Conservation (phyloP, 2,113 vertebrate genomes). For the Marcusenius ussheri region DNA sequence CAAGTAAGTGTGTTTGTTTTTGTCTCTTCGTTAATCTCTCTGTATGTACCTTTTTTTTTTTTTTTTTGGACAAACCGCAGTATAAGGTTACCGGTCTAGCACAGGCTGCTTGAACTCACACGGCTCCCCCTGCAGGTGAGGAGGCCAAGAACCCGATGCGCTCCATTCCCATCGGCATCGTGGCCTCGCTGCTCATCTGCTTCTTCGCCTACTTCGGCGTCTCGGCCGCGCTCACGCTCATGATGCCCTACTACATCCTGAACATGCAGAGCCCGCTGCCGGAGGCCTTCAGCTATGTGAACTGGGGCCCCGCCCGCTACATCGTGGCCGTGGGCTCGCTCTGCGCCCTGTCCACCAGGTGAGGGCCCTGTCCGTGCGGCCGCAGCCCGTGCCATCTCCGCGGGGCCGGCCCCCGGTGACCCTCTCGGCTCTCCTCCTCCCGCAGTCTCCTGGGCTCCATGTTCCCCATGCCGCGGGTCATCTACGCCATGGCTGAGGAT, state of each 20-base stretch:
- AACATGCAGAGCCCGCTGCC: conserved; percentile 68
- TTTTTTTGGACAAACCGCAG: not conserved
- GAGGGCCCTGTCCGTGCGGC: conserved; percentile 20
- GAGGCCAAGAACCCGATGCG: conserved; percentile 73
- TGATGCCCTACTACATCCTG: conserved; percentile 76
- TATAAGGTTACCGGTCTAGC: not conserved
- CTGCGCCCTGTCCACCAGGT: conserved; percentile 80
- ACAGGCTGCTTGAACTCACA: not conserved
- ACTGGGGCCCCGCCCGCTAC: conserved; percentile 70
- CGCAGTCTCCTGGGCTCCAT: conserved; percentile 81
- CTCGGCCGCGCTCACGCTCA: conserved; percentile 72
- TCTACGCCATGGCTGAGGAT: conserved; percentile 90
- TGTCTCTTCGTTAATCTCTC: not conserved
- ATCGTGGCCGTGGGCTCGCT: conserved; percentile 69
- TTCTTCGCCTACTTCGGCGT: conserved; percentile 77
- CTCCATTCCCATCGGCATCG: conserved; percentile 74
- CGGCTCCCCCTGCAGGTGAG: conserved; percentile 57
- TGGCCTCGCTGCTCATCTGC: conserved; percentile 72
- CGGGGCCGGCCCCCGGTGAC: not conserved
- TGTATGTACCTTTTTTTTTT: not conserved
- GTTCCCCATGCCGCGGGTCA: conserved; percentile 93
- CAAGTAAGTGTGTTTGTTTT: conserved; percentile 50
- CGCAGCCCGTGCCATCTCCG: not conserved
- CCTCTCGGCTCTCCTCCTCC: conserved; percentile 6
- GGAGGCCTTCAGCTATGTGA: conserved; percentile 62